Evolutionary conservation across 2,888 invertebrate genomes (phyloP), one percentile per base, ranked within the genome.

Genomic region (Pristionchus japonicus): DNA sequence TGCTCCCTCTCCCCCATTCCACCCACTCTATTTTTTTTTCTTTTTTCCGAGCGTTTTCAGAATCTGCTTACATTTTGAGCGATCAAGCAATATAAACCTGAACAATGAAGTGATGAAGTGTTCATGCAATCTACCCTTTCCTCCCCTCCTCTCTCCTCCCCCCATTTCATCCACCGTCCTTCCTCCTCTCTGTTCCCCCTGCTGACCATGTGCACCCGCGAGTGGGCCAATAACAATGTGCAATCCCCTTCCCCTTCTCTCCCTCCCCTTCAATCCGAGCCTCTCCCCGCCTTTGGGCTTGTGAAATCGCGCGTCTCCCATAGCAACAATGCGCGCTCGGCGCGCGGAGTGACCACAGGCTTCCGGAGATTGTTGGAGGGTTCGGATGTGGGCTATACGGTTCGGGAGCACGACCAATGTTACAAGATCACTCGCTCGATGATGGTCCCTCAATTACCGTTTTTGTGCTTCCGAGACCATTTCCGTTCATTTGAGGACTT

Each of bases 151-250:
- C 15, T 23, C 74, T 74, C 37, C 37, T 70, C 11, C 31, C 23
- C 34, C 34, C 34, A 13, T 40, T 23, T 31, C 74, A 20, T n/a
- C 43, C 3, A n/a, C 77, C 31, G 31, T 70, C 70, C 70, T 34
- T 34, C 23, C 82, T 43, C n/a, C 47, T n/a, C 43, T 47, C 27
- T 23, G 31, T 40, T 77, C 77, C 40, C 27, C 77, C n/a, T n/a
- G 37, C 70, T 70, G 70, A 70, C 70, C 80, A 77, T 74, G n/a
- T 40, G 47, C n/a, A 47, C 37, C n/a, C n/a, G 37, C 37, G 77
- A 70, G 37, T 70, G 43, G 77, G 77, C 27, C 77, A 77, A 70
- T 70, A 70, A 70, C 70, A 70, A 70, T 43, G 43, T 43, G 40
- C 82, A 27, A 43, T 82, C 82, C 61, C 64, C 27, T 27, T 20